Base-by-base conservation (phyloP, 2,888 invertebrate genomes). In the Linyphia triangularis region DNA sequence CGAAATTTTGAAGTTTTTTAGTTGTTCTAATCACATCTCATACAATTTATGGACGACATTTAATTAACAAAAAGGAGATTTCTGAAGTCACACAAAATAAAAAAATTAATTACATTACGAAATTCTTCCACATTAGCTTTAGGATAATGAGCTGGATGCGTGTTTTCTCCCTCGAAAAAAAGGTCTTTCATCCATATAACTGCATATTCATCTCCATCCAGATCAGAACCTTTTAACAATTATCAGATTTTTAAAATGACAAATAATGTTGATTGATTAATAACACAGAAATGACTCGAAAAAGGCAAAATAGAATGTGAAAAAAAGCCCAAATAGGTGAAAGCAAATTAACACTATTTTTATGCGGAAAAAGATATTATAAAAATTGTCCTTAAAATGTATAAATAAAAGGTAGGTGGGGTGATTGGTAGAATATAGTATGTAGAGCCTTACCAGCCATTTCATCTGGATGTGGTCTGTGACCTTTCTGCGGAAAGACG, bases 191-290 rank as follows among this genome's bases (percentile, higher is more conserved):
- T 91, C 92, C 92, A 93, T 40, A 92, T 91, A 4, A 93, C 92
- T 59, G 92, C 91, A 85, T 92, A 93, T 89, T 92, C 92, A 89
- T 93, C 93, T 7, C 93, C 93, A 90, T 93, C 93, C 61, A 93
- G 90, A 90, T 93, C 93, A 16, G 92, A 92, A 16, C 93, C 93
- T 6, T n/a, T 65, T 92, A n/a, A n/a, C n/a, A 37, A 33, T 0
- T 4, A 73, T 10, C 16, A 13, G 5, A 72, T 4, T 22, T 6
- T 0, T 72, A 22, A 72, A 40, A 37, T n/a, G n/a, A 13, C 19
- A 7, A 7, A 33, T 37, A n/a, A n/a, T n/a, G n/a, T n/a, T n/a
- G n/a, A n/a, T n/a, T n/a, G n/a, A n/a, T n/a, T n/a, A n/a, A n/a
- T n/a, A n/a, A n/a, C n/a, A n/a, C n/a, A n/a, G n/a, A n/a, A n/a